Base-by-base conservation (phyloP, 2,888 invertebrate genomes). In the Drosophila helvetica region DNA sequence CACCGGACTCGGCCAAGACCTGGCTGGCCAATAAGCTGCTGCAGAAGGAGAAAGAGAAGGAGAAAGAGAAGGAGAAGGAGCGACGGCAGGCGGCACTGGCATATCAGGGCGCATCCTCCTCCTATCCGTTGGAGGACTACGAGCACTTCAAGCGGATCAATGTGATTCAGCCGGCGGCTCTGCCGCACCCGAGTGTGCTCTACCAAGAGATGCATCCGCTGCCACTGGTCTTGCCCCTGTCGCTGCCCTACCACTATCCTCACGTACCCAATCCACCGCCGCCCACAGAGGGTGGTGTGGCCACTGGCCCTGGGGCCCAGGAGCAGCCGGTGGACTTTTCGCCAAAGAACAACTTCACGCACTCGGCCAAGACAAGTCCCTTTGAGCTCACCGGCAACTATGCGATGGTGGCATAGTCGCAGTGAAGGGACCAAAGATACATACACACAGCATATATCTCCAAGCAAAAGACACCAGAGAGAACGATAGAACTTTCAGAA, bases 301-400 rank as follows among this genome's bases (percentile, higher is more conserved):
- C 72, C 19, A 22, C 5, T 22, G 54, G 56, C 15, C 12, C 60
- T 63, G 19, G 54, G 27, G 22, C 59, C n/a, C 92, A 92, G 71
- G 92, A 92, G 33, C 90, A 91, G 66, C 92, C 92, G 3, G 90
- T 92, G 3, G 92, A 92, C 70, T 92, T 92, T 66, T 92, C 92
- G 55, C 92, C 92, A 17, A 92, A 92, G 61, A 92, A 92, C 66
- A 91, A 90, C 77, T 92, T 92, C 19, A 88, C 91, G 66, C 92
- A 92, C 87, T 91, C 91, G 69, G 86, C 90, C 46, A 92, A 91
- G 70, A 92, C 91, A 57, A 91, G 91, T 86, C 92, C 92, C 25
- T 92, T 92, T 56, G 91, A 92, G 75, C 77, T 92, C 67, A 91
- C 92, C 7, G 89, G 90, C 62, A 92, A 90, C 67, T 92, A 91